A percentile compares a stretch with the other conserved stretches of the same genome.
Evolutionary conservation across 64 coral and sea anemone genomes (phyloP).

Genomic region (Catalaphyllia jardinei): DNA sequence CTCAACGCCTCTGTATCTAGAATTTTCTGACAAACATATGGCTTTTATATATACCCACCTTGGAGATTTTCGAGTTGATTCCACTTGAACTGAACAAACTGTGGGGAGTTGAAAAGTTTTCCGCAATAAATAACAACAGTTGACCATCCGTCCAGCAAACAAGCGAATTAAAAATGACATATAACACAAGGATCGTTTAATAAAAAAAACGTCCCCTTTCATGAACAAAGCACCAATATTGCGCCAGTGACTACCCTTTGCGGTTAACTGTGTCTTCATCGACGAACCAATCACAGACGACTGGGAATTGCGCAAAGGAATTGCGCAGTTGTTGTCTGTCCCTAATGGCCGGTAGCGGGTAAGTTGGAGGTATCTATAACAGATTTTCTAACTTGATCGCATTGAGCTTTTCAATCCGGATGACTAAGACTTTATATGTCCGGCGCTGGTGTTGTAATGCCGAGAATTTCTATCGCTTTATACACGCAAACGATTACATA

Average conservation of each 20-base stretch:
- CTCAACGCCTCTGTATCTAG: not conserved
- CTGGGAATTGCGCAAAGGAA: not conserved
- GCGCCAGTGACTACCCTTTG: not conserved
- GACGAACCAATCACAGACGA: not conserved
- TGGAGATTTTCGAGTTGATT: not conserved
- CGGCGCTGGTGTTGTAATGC: not conserved
- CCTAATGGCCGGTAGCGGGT: not conserved
- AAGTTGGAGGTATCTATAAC: not conserved
- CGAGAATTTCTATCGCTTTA: not conserved
- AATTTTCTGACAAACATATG: not conserved
- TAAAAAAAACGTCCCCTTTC: not conserved
- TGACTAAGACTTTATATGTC: constrained; percentile 26
- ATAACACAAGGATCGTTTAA: not conserved
- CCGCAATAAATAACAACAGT: not conserved
- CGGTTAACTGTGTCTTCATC: not conserved
- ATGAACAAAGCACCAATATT: not conserved
- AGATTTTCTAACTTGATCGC: constrained; percentile 8
- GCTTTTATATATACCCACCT: not conserved
- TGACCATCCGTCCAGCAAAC: not conserved
- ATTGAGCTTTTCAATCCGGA: constrained; percentile 25
- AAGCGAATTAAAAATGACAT: not conserved
- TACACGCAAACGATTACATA: not conserved
- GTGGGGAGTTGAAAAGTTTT: not conserved
- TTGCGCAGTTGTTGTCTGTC: not conserved
- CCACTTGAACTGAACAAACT: not conserved